Base-by-base conservation (phyloP, 2,888 invertebrate genomes). In the Petrolisthes manimaculis region DNA sequence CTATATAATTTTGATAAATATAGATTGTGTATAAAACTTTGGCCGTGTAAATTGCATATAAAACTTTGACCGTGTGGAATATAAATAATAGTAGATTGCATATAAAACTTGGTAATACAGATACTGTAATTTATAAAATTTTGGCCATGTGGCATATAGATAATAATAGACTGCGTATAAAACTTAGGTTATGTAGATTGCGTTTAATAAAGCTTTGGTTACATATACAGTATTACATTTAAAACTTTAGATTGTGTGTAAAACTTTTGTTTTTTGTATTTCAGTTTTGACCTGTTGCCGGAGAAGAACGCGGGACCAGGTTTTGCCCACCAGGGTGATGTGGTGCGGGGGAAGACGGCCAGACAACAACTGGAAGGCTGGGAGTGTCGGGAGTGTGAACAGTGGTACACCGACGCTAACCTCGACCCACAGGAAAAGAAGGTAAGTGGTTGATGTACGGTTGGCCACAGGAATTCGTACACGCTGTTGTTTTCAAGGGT, bases 251-350 rank as follows among this genome's bases (percentile, higher is more conserved):
- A 69, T 69, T 69, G 14, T 3, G 18, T 69, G 3, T n/a, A 69
- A n/a, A 69, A 69, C 14, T 14, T 69, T 75, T 75, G 12, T 75
- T 8, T 75, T 12, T 24, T 75, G 8, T 18, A 5, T 55, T 84
- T 54, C 78, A 89, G 89, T 79, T 89, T 89, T 74, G 87, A 89
- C 21, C 24, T 84, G 3, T 6, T 87, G 53, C 87, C 89, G 37
- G 4, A 54, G 18, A 8, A 61, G 55, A 24, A 82, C 3, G 53
- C 18, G n/a, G 84, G 77, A 12, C 87, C 84, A 8, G 12, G 24
- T 3, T 89, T 56, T 82, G 89, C 87, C 21, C 83, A 90, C 79
- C 51, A 37, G 21, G 83, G 83, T n/a, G 77, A 81, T 5, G 90
- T 90, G n/a, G 90, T 85, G 37, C 37, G 90, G 56, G 85, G 83